Base-by-base conservation (phyloP, 2,888 invertebrate species). In the Hipparchia semele region DNA sequence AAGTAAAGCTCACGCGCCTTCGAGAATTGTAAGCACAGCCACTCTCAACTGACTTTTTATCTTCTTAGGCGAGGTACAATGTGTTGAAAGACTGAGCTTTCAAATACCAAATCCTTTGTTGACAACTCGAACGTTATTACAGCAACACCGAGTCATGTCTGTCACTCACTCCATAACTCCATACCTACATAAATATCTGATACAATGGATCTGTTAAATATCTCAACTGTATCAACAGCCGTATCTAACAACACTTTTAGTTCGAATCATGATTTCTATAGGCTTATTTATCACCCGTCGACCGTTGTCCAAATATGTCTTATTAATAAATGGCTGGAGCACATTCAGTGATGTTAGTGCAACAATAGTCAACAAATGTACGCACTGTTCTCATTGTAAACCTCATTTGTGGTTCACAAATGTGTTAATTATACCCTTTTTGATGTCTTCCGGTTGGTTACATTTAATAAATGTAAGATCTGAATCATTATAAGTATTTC, bases 291-390 rank as follows among this genome's bases (percentile, higher is more conserved):
- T 90, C 84, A 86, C 86, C 83, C 80, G 89, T 88, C 87, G 79
- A 79, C 78, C 83, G 82, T 79, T 86, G 85, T 87, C 92, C 92
- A 91, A 92, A 93, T 93, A 93, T 84, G 92, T 88, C 86, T 83
- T 85, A 90, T 89, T 90, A 89, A 91, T 90, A 92, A 90, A 92
- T 92, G 87, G 86, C 80, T 53, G 12, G 59, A 61, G n/a, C 84
- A 80, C 81, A 79, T 80, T 75, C 79, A 78, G 80, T 79, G 83
- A 79, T 77, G 78, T 78, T 71, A 67, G 75, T 76, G 80, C 76
- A 80, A 90, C 88, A 90, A 90, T 87, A 75, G 83, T 71, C 81
- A 83, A 88, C 86, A 87, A 87, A 90, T 88, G 85, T 79, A 83
- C 81, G 84, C 82, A 81, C 80, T 84, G 80, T 84, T 83, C 81